These are phyloP conservation scores for Parnassius apollo DNA, from an alignment of 2,888 invertebrate species.

Conservation along the genomic window DNA sequence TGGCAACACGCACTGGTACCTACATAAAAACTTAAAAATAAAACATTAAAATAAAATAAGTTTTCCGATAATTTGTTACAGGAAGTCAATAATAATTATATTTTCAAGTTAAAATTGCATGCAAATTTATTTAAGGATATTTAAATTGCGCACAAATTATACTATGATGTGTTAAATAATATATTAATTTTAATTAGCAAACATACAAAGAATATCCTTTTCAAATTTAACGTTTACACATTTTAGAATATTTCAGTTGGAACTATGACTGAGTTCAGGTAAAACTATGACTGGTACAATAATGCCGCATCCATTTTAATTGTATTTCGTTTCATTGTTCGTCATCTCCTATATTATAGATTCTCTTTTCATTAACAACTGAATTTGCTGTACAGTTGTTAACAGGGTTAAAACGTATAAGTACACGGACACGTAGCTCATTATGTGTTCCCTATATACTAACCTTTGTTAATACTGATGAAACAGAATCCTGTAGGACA, in stretches of 20 bases:
- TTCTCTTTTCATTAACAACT: constrained; percentile 60
- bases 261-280: constrained; percentile 9
- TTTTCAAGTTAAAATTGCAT: too few relatives aligned
- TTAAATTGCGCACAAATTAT: too few relatives aligned
- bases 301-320: constrained; percentile 38
- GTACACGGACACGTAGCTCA: constrained; percentile 20
- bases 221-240: too few relatives aligned
- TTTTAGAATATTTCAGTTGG: too few relatives aligned
- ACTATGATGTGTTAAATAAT: not conserved
- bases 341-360: constrained; percentile 53
- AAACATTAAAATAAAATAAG: too few relatives aligned
- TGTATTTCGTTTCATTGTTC: constrained; percentile 20
- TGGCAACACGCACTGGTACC: too few relatives aligned
- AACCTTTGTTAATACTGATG: not conserved
- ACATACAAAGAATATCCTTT: too few relatives aligned
- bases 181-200: not conserved
- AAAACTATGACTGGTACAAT: constrained; percentile 12
- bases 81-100: too few relatives aligned
- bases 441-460: constrained; percentile 7
- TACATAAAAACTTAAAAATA: too few relatives aligned
- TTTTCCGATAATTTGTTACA: too few relatives aligned
- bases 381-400: constrained; percentile 42
- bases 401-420: constrained; percentile 44
- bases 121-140: too few relatives aligned
- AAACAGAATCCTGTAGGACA: not conserved